phyloP scores from a whole-genome alignment of 1,140 invertebrate species.

The Anoplolepis gracilipes region DNA sequence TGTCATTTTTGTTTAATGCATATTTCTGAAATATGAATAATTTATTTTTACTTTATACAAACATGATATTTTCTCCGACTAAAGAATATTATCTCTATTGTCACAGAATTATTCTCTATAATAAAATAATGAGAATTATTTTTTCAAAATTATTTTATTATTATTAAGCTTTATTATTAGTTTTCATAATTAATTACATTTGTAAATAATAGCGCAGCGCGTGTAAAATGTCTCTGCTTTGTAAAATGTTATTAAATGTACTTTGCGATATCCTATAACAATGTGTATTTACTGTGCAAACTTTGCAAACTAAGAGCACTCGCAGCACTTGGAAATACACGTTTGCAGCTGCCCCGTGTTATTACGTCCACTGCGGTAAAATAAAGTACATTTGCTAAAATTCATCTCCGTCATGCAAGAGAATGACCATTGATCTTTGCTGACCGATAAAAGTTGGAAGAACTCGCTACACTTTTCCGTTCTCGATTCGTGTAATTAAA shows the following conservation, averaged over 20 bases:
- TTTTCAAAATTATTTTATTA: background rate
- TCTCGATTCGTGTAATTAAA: slow-evolving; percentile 39
- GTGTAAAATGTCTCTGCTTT: slow-evolving; percentile 9
- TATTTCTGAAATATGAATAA: background rate
- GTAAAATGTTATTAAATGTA: slow-evolving; percentile 48
- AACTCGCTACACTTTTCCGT: background rate
- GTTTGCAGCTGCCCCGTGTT: slow-evolving; percentile 20
- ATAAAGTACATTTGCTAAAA: slow-evolving; percentile 51
- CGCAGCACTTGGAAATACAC: slow-evolving; percentile 48
- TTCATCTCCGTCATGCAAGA: slow-evolving; percentile 43
- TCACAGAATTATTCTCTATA: no score
- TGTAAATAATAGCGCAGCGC: background rate
- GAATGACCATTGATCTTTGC: slow-evolving; percentile 44
- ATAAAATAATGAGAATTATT: background rate
- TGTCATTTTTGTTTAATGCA: background rate
- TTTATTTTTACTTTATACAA: background rate
- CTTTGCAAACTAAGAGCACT: slow-evolving; percentile 16
- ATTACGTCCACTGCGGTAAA: slow-evolving; percentile 39
- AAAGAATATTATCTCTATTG: no score
- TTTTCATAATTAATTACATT: slow-evolving; percentile 39
- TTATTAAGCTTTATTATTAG: background rate
- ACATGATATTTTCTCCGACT: background rate
- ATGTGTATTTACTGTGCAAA: slow-evolving; percentile 54
- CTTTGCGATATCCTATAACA: slow-evolving; percentile 34
- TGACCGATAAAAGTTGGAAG: slow-evolving; percentile 31